Conservation (phyloP, 2,888 invertebrate species). For the Liodrosophila aerea region DNA sequence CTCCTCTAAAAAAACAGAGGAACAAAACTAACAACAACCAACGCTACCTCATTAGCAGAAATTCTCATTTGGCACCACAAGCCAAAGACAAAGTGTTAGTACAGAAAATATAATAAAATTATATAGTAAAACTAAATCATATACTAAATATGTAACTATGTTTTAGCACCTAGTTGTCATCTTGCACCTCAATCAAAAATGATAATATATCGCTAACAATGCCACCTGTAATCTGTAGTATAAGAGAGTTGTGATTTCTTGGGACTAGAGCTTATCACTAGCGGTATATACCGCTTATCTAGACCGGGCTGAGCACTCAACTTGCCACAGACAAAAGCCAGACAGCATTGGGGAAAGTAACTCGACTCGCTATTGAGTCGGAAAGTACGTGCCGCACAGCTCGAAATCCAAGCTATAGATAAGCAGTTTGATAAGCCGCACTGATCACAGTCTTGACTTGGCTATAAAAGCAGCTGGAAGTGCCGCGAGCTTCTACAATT, state of each 20-base stretch:
- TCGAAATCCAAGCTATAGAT: slow-evolving; percentile 5
- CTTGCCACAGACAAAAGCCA: slow-evolving; percentile 30
- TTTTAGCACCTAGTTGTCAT: slow-evolving; percentile 58
- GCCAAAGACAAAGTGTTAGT: slow-evolving; percentile 30
- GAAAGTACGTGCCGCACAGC: slow-evolving; percentile 36
- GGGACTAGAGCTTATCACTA: no score
- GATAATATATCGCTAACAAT: slow-evolving; percentile 26
- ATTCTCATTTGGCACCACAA: slow-evolving; percentile 38
- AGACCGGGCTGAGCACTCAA: neutral
- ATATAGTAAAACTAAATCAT: slow-evolving; percentile 22
- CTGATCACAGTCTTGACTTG: slow-evolving; percentile 17
- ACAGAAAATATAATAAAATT: slow-evolving; percentile 20
- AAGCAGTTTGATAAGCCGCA: slow-evolving; percentile 19
- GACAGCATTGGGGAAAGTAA: slow-evolving; percentile 12
- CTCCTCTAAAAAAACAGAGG: slow-evolving; percentile 1
- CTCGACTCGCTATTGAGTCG: slow-evolving; percentile 24
- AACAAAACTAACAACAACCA: slow-evolving; percentile 60
- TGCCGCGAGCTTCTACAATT: slow-evolving; percentile 12
- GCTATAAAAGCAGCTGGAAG: slow-evolving; percentile 56
- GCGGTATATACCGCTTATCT: slow-evolving; percentile 27
- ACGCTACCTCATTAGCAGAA: slow-evolving; percentile 81
- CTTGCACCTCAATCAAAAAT: slow-evolving; percentile 48
- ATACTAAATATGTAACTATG: slow-evolving; percentile 3
- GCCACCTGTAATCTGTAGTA: slow-evolving; percentile 7
- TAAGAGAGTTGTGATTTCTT: no score